Evolutionary conservation across 2,113 vertebrate genomes (phyloP).

Genomic region (Tapirus terrestris): DNA sequence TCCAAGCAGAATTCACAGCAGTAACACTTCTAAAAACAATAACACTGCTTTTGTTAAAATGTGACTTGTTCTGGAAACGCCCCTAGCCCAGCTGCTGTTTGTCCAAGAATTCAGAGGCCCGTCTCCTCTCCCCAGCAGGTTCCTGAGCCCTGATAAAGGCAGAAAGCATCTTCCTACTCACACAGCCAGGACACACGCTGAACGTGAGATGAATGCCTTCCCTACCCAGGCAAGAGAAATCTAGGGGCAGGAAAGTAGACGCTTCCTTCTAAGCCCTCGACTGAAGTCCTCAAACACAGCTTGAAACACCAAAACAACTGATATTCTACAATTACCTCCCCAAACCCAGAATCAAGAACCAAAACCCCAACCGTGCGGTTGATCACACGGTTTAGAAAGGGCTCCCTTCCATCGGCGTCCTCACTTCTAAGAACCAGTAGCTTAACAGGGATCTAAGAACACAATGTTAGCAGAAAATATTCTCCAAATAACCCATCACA

Average conservation of each 20-base stretch:
- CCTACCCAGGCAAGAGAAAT: background rate
- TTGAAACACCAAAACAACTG: background rate
- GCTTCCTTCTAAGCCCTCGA: background rate
- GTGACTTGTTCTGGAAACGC: background rate
- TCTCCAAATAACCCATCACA: background rate
- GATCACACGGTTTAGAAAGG: too few species aligned
- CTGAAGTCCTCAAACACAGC: background rate
- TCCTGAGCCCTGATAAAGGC: too few species aligned
- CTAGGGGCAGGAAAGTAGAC: too few species aligned
- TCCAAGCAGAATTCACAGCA: background rate
- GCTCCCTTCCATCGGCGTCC: rapidly evolving
- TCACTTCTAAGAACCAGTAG: background rate
- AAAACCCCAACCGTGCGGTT: rapidly evolving
- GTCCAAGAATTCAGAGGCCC: rapidly evolving
- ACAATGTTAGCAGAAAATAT: background rate
- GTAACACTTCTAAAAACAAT: background rate
- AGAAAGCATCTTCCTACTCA: rapidly evolving
- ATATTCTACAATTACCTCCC: background rate
- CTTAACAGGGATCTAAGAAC: background rate
- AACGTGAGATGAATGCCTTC: rapidly evolving
- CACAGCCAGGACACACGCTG: rapidly evolving
- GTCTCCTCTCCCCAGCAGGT: rapidly evolving
- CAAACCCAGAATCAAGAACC: background rate
- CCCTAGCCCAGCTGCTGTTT: background rate
- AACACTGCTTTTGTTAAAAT: rapidly evolving